Conservation (phyloP, 2,797 vertebrate species). For the Pseudochaenichthys georgianus region DNA sequence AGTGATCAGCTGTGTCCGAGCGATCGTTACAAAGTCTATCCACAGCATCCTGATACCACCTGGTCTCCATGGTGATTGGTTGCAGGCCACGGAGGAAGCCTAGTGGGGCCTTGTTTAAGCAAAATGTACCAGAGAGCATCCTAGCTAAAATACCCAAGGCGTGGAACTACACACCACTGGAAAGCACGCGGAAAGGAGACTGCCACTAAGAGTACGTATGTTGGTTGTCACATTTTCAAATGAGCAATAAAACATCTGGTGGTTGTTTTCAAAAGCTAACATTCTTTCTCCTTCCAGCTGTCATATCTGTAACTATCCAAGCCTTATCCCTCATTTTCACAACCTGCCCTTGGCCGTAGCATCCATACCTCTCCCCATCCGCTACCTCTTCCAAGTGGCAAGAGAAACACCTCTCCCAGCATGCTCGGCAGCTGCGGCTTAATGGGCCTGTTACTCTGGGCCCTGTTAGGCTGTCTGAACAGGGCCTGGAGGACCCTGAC, state of each 20-base stretch:
- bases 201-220: slow-evolving; percentile 83
- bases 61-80: slow-evolving; percentile 86
- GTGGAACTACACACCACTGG: slow-evolving; percentile 88
- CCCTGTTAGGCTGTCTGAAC: slow-evolving; percentile 90
- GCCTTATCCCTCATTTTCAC: slow-evolving; percentile 93
- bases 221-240: slow-evolving; percentile 1
- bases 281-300: slow-evolving; percentile 76
- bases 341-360: slow-evolving; percentile 92
- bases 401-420: slow-evolving; percentile 92
- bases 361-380: slow-evolving; percentile 92
- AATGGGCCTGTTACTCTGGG: slow-evolving; percentile 92
- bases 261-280: slow-evolving; percentile 22
- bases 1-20: slow-evolving; percentile 86
- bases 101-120: slow-evolving; percentile 71
- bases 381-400: slow-evolving; percentile 93
- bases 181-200: slow-evolving; percentile 80
- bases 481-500: slow-evolving; percentile 90
- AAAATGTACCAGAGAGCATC: slow-evolving; percentile 84
- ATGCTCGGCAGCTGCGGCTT: slow-evolving; percentile 88
- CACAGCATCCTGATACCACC: slow-evolving; percentile 84
- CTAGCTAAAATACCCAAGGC: slow-evolving; percentile 90
- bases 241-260: not conserved
- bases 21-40: slow-evolving; percentile 84
- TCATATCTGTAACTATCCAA: slow-evolving; percentile 87
- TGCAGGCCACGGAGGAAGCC: slow-evolving; percentile 83